Percentiles rank a stretch among this genome's conserved stretches.
Conservation (phyloP, 2,888 invertebrate species). For the Epistrophella euchroma region DNA sequence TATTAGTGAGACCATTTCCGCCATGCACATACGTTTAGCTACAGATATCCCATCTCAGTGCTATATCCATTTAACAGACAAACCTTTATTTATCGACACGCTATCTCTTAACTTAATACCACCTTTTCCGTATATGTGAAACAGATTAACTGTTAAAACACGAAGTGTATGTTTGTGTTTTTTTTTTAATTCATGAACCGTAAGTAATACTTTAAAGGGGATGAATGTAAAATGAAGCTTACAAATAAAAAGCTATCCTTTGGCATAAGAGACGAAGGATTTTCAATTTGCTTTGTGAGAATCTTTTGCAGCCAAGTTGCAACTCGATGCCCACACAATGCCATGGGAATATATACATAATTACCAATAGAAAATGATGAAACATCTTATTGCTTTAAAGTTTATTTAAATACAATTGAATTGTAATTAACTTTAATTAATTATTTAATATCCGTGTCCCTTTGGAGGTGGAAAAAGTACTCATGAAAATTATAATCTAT, state of each 20-base stretch:
- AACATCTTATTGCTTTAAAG: neutral
- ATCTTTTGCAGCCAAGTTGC: slow-evolving; percentile 19
- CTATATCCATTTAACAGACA: neutral
- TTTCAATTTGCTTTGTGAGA: slow-evolving; percentile 22
- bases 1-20: neutral
- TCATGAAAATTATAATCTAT: too few species aligned
- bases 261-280: slow-evolving; percentile 14
- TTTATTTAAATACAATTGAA: neutral
- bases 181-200: slow-evolving; percentile 37
- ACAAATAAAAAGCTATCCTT: slow-evolving; percentile 11
- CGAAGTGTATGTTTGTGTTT: slow-evolving; percentile 25
- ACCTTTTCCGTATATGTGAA: slow-evolving; percentile 4
- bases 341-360: too few species aligned
- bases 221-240: slow-evolving; percentile 19
- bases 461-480: too few species aligned
- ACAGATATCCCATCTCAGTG: neutral
- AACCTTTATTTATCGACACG: slow-evolving; percentile 14
- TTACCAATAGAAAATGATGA: neutral
- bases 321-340: neutral
- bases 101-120: slow-evolving; percentile 32
- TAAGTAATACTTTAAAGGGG: slow-evolving; percentile 36
- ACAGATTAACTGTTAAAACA: slow-evolving; percentile 49
- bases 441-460: neutral
- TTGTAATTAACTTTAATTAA: neutral
- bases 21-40: neutral